phyloP scores from a whole-genome alignment of 2,888 invertebrate species.

The Pseudanteris insignis region DNA sequence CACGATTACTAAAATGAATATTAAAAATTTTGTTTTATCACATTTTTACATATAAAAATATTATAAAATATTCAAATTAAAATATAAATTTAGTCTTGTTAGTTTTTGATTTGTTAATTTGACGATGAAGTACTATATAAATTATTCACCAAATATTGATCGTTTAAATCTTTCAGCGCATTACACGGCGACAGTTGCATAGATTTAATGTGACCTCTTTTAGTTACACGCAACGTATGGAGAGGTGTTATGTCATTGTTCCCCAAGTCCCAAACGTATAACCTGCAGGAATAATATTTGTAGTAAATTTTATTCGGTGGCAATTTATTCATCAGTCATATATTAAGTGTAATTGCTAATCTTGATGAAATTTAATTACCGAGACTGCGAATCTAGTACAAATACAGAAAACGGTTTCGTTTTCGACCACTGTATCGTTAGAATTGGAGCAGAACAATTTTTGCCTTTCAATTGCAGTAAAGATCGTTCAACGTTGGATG shows the following conservation, averaged over 20 bases:
- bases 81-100: no score
- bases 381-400: conserved; percentile 65
- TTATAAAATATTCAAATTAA: no score
- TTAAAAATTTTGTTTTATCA: neutral
- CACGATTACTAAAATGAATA: neutral
- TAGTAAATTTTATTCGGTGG: no score
- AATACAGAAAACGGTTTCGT: conserved; percentile 69
- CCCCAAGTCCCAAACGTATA: conserved; percentile 70
- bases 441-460: conserved; percentile 58
- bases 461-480: conserved; percentile 62
- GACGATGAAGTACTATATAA: no score
- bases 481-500: conserved; percentile 65
- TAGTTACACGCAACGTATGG: conserved; percentile 65
- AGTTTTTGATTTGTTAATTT: no score
- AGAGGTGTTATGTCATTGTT: conserved; percentile 68
- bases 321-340: no score
- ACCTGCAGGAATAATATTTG: no score
- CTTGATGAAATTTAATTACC: no score
- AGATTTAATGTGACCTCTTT: conserved; percentile 61
- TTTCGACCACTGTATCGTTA: conserved; percentile 69
- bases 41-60: no score
- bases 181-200: conserved; percentile 66
- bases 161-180: conserved; percentile 54
- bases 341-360: no score
- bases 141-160: conserved; percentile 66